These are phyloP conservation scores for Trachelus stipa DNA, from an alignment of 2,888 invertebrate species.

Conservation along the genomic window DNA sequence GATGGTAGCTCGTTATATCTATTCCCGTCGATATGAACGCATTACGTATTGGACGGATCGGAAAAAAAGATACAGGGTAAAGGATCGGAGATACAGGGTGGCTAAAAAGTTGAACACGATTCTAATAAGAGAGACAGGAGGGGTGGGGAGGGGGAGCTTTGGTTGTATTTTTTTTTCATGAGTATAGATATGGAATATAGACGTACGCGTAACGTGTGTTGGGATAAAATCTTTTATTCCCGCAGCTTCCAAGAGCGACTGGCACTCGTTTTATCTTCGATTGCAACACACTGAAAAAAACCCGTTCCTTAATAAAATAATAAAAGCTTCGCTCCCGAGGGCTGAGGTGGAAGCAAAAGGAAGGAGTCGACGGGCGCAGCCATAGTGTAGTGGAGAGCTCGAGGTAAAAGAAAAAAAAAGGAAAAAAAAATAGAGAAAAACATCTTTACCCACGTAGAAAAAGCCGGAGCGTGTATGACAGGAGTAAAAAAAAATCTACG, in stretches of 20 bases:
- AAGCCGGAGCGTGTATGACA: slow-evolving; percentile 9
- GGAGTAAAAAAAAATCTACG: slow-evolving; percentile 9
- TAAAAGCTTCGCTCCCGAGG: slow-evolving; percentile 43
- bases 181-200: no score
- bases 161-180: no score
- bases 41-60: no score
- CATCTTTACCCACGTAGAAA: slow-evolving; percentile 12
- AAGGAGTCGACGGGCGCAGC: slow-evolving; percentile 17
- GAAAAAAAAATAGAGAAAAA: slow-evolving; percentile 23
- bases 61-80: no score
- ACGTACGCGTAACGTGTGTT: no score
- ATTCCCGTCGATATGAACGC: no score
- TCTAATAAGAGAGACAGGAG: no score
- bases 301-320: slow-evolving; percentile 56
- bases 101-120: no score
- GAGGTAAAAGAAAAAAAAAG: slow-evolving; percentile 24
- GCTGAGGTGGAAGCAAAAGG: slow-evolving; percentile 27
- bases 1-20: no score
- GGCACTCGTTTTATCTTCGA: slow-evolving; percentile 28
- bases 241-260: not conserved
- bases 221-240: not conserved
- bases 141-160: no score
- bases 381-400: slow-evolving; percentile 15
- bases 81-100: no score
- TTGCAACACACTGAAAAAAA: slow-evolving; percentile 45